Conservation (phyloP, 2,888 invertebrate genomes). For the Punctoribates punctum region DNA sequence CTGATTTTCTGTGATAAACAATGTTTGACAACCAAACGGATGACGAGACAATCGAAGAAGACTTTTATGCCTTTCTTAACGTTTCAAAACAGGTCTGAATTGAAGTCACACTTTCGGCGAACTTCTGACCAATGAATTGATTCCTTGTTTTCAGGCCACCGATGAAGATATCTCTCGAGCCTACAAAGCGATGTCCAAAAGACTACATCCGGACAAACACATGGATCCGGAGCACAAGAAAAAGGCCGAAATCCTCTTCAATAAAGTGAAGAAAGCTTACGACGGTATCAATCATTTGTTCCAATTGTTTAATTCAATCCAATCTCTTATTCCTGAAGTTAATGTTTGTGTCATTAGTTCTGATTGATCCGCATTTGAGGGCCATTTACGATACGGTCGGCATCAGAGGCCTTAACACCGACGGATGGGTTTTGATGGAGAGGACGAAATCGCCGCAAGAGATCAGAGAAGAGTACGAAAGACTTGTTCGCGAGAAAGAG, state of each 20-base stretch:
- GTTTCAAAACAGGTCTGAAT: conserved; percentile 69
- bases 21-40: conserved; percentile 10
- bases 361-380: conserved; percentile 86
- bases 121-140: conserved; percentile 15
- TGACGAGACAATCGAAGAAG: conserved; percentile 58
- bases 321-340: no score
- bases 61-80: conserved; percentile 83
- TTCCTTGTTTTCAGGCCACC: conserved; percentile 66
- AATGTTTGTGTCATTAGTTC: conserved; percentile 58
- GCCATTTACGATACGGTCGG: conserved; percentile 91
- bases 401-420: conserved; percentile 83
- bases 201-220: conserved; percentile 98
- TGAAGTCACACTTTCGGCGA: conserved; percentile 5
- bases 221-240: conserved; percentile 67
- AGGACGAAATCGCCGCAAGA: conserved; percentile 88
- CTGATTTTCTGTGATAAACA: not conserved
- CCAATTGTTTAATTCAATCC: not conserved
- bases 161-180: conserved; percentile 88
- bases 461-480: conserved; percentile 94
- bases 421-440: conserved; percentile 92
- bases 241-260: conserved; percentile 87
- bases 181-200: conserved; percentile 81
- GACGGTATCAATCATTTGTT: conserved; percentile 62
- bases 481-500: conserved; percentile 62
- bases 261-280: conserved; percentile 86